phyloP scores from a whole-genome alignment of 2,888 invertebrate species.

The Napeogenes sylphis region DNA sequence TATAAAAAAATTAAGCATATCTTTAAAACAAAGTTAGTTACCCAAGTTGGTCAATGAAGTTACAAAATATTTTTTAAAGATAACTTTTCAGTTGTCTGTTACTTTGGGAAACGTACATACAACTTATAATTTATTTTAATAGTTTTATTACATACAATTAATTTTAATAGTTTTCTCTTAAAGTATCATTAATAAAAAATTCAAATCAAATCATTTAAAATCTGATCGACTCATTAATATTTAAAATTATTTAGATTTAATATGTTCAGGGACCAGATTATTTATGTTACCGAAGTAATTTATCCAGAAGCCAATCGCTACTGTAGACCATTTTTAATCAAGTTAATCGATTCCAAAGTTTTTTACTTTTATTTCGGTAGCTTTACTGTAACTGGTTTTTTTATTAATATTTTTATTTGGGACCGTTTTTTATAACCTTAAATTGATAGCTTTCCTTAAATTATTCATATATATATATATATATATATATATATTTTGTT shows the following conservation, averaged over 20 bases:
- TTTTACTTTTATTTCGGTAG: constrained; percentile 26
- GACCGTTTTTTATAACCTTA: neutral
- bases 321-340: constrained; percentile 28
- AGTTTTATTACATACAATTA: no score
- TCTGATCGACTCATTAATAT: constrained; percentile 5
- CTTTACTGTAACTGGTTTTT: constrained; percentile 13
- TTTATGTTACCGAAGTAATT: constrained; percentile 9
- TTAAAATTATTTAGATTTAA: constrained; percentile 4
- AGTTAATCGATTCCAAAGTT: constrained; percentile 36
- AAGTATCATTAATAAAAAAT: no score
- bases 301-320: constrained; percentile 24
- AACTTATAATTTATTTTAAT: no score
- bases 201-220: neutral
- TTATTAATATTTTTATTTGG: constrained; percentile 3
- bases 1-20: no score
- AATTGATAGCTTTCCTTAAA: constrained; percentile 1
- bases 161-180: no score
- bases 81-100: no score
- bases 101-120: no score
- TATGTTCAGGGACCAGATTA: constrained; percentile 6
- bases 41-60: neutral
- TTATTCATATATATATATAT: no score
- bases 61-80: neutral
- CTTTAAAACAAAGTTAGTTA: neutral
- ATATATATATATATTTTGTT: no score